Percentiles rank a stretch among this genome's conserved stretches.
These are phyloP conservation scores for Mesochorus sp. DNA, from an alignment of 2,888 invertebrate species.

Conservation along the genomic window DNA sequence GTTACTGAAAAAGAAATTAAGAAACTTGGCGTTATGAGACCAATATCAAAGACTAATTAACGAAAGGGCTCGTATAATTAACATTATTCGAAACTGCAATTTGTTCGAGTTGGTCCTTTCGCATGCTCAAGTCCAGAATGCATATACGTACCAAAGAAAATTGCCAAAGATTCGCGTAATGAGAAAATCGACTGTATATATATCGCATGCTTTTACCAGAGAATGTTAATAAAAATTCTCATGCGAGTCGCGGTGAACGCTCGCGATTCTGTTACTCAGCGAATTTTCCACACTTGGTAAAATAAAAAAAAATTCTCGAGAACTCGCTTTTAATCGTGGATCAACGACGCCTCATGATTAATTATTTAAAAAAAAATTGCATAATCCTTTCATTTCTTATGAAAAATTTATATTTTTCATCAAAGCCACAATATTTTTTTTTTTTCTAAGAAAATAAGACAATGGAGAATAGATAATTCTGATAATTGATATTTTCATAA, in stretches of 20 bases:
- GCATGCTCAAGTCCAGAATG: background rate
- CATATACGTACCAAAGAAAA: background rate
- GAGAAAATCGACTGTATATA: background rate
- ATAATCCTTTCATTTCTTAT: too few species aligned
- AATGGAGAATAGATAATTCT: too few species aligned
- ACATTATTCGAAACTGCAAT: background rate
- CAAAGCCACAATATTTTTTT: too few species aligned
- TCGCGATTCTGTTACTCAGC: background rate
- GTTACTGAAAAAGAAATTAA: conserved; percentile 40
- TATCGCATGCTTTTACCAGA: background rate
- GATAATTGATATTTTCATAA: too few species aligned
- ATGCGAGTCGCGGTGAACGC: background rate
- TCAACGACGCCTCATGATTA: too few species aligned
- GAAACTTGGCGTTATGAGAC: conserved; percentile 29
- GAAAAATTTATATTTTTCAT: too few species aligned
- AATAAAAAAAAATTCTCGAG: too few species aligned
- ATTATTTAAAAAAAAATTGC: too few species aligned
- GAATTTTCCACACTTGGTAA: background rate
- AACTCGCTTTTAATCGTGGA: too few species aligned
- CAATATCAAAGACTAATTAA: background rate
- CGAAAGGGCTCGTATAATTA: background rate
- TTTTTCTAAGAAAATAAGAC: too few species aligned
- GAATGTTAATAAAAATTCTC: background rate
- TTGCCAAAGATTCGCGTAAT: conserved; percentile 15
- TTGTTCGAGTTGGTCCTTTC: background rate